Conservation (phyloP, 2,797 vertebrate genomes). For the Paedocypris micromegethes region DNA sequence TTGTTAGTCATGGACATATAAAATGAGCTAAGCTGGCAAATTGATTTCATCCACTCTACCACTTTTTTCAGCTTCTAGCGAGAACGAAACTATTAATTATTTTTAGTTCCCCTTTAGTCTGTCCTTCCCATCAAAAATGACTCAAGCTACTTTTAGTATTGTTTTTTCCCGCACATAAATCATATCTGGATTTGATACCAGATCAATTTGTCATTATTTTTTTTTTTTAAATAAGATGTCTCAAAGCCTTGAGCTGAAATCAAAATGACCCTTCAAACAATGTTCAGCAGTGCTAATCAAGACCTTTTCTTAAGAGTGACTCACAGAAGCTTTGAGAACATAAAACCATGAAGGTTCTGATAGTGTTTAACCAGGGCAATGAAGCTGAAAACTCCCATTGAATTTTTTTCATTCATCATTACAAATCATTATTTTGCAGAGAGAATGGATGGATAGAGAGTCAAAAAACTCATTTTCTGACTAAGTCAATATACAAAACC, state of each 20-base stretch:
- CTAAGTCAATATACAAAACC: too few relatives aligned
- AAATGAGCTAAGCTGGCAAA: slow-evolving; percentile 45
- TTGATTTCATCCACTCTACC: slow-evolving; percentile 29
- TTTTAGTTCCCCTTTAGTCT: not conserved
- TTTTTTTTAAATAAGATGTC: slow-evolving; percentile 6
- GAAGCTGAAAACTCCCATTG: too few relatives aligned
- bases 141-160: not conserved
- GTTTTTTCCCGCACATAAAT: slow-evolving; percentile 21
- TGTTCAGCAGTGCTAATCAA: not conserved
- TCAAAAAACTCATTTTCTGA: too few relatives aligned
- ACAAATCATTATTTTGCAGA: too few relatives aligned
- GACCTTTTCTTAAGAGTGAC: slow-evolving; percentile 23
- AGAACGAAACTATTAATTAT: slow-evolving; percentile 13
- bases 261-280: slow-evolving; percentile 5
- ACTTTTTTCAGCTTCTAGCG: not conserved
- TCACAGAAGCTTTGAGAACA: too few relatives aligned
- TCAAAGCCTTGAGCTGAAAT: slow-evolving; percentile 5
- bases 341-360: too few relatives aligned
- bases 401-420: too few relatives aligned
- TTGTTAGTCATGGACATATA: slow-evolving; percentile 58
- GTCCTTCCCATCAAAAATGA: slow-evolving; percentile 1
- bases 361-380: too few relatives aligned
- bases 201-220: slow-evolving; percentile 21
- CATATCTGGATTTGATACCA: slow-evolving; percentile 11
- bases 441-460: too few relatives aligned